Conservation (phyloP, 92 coral and sea anemone genomes). For the Epizoanthus ramosus region DNA sequence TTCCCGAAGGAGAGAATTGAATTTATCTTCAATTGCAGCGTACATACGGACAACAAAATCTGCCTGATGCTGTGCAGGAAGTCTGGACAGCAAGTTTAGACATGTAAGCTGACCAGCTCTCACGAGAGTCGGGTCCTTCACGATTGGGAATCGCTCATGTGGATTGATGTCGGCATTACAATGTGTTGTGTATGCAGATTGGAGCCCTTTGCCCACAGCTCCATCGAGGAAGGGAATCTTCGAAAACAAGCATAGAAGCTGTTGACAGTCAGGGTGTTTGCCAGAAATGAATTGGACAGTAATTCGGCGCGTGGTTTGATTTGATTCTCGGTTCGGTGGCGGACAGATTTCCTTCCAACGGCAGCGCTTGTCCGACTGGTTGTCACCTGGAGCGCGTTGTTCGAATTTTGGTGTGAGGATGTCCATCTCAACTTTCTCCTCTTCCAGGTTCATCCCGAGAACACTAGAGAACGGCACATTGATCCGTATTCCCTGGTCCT, state of each 20-base stretch:
- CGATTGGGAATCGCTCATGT: no score
- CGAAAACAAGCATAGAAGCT: constrained; percentile 22
- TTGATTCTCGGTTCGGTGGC: constrained; percentile 33
- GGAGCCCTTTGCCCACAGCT: constrained; percentile 35
- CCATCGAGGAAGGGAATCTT: constrained; percentile 27
- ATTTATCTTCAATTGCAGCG: constrained; percentile 31
- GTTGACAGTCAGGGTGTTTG: constrained; percentile 40
- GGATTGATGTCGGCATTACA: constrained; percentile 32
- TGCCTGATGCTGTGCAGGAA: constrained; percentile 21
- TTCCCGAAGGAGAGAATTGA: no score
- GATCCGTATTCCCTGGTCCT: no score
- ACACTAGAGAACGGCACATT: no score
- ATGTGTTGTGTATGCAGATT: constrained; percentile 31
- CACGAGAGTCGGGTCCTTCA: no score
- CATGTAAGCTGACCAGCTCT: no score
- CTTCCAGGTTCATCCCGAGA: no score
- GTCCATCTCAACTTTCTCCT: no score
- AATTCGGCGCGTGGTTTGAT: constrained; percentile 28
- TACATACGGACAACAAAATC: constrained; percentile 26
- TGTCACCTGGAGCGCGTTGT: no score
- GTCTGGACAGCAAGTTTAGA: no score
- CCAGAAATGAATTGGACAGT: constrained; percentile 35
- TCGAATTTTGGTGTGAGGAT: no score
- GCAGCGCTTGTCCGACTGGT: no score
- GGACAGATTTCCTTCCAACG: constrained; percentile 38